Evolutionary conservation across 2,797 vertebrate species (phyloP), one percentile per base, ranked within the genome.

Genomic region (Eulemur albifrons): DNA sequence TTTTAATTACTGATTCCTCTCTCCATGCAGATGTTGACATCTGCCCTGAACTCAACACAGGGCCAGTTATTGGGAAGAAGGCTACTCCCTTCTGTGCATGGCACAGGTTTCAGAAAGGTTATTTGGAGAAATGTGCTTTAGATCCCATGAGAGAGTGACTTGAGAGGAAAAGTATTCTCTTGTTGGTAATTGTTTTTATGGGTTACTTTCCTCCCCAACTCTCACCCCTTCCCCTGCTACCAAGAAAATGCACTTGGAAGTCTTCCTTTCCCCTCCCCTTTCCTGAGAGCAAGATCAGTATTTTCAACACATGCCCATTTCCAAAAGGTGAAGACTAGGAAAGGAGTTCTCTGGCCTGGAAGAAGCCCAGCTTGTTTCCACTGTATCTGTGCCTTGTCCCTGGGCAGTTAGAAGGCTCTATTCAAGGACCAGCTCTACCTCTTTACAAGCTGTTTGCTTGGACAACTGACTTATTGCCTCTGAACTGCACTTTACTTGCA

Each of bases 1-100:
- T 40, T 93, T 65, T 54, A 40, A 57, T 11, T 97, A 92, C 72
- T 96, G 54, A 81, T 20, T 15, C 61, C 11, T 2, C 54, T 95
- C n/a, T 96, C 61, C 57, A 75, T 48, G 38, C 72, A 95, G 90
- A 93, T 91, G 57, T 63, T 95, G 30, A 83, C 70, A 73, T 86
- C 50, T 97, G 86, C 18, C 17, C 52, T 67, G 75, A 83, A 65
- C 17, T 82, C 61, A 75, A 3, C 8, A 14, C 0, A 0, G 50
- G 75, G n/a, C 27, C 11, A 81, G 65, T 38, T 18, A 15, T 15
- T 45, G 18, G 40, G 9, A 83, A 88, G 40, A 88, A 32, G 30
- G 14, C 18, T 50, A 35, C 35, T 45, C 52, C 67, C 23, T 14
- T 21, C 45, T 77, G 73, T 45, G 30, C 63, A 27, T 45, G 76